Conservation (phyloP, 2,888 invertebrate genomes). For the Achlya flavicornis region DNA sequence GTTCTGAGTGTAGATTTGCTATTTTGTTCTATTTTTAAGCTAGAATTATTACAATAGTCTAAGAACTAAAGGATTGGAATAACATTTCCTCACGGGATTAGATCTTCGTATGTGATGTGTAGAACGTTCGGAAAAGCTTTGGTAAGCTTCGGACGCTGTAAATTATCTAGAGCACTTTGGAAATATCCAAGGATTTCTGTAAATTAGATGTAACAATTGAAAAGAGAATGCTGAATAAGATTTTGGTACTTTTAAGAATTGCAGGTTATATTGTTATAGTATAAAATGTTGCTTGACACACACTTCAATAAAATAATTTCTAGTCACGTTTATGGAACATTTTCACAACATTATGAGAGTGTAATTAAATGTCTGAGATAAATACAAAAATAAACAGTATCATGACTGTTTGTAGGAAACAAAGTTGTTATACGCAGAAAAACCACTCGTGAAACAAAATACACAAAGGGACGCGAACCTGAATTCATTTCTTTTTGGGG, state of each 20-base stretch:
- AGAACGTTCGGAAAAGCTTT: slow-evolving; percentile 16
- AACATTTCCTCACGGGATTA: not conserved
- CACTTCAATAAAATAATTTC: not conserved
- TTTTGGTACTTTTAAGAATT: not conserved
- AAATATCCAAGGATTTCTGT: not conserved
- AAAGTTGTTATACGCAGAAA: slow-evolving; percentile 4
- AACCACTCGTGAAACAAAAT: slow-evolving; percentile 17
- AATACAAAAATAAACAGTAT: slow-evolving; percentile 4
- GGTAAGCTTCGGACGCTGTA: slow-evolving; percentile 34
- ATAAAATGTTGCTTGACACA: not conserved
- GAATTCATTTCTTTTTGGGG: slow-evolving; percentile 33
- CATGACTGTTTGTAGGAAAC: slow-evolving; percentile 8
- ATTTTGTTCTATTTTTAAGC: slow-evolving; percentile 13
- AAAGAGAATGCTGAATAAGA: not conserved
- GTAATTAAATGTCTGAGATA: slow-evolving; percentile 9
- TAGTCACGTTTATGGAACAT: not conserved
- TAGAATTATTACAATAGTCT: slow-evolving; percentile 8
- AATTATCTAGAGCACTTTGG: slow-evolving; percentile 33
- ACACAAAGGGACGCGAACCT: slow-evolving; percentile 29
- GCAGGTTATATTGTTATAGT: not conserved
- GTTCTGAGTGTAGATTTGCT: slow-evolving; percentile 40
- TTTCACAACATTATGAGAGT: not conserved
- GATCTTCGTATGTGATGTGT: not conserved
- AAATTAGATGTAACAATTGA: not conserved
- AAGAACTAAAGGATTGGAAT: not conserved